A percentile compares a stretch with the other conserved stretches of the same genome.
Evolutionary conservation across 2,888 invertebrate species (phyloP).

Genomic region (Alcis repandata): DNA sequence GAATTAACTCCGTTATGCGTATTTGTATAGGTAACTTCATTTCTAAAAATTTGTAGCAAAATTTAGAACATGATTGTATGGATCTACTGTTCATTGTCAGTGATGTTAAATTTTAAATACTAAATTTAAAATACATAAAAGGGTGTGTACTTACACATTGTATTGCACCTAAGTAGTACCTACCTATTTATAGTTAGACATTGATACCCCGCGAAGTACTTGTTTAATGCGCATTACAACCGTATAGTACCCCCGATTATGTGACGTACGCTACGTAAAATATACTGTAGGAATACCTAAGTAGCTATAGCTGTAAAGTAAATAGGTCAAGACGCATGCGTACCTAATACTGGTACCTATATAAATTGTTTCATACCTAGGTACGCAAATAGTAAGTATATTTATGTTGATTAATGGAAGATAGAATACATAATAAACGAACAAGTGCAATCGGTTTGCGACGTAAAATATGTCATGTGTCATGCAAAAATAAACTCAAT

Average conservation of each 20-base stretch:
- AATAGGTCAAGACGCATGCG: constrained; percentile 13
- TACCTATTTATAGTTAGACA: not conserved
- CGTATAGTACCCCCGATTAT: not conserved
- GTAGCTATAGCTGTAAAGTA: not conserved
- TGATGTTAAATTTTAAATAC: not conserved
- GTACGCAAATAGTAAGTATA: not conserved
- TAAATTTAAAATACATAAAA: not conserved
- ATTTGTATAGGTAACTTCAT: too few species aligned
- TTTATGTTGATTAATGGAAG: not conserved
- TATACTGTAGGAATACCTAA: not conserved
- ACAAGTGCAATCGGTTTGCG: constrained; percentile 25
- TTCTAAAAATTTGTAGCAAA: too few species aligned
- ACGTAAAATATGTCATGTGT: constrained; percentile 41
- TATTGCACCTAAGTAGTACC: not conserved
- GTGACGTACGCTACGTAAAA: not conserved
- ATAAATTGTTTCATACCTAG: not conserved
- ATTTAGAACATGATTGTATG: not conserved
- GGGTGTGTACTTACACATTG: not conserved
- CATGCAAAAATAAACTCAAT: constrained; percentile 54
- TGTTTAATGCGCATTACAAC: not conserved
- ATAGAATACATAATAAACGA: not conserved
- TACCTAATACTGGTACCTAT: not conserved
- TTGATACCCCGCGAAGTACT: not conserved
- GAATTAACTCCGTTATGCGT: too few species aligned
- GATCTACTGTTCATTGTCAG: not conserved